Conservation (phyloP, 2,113 vertebrate species). For the Spea multiplicata region DNA sequence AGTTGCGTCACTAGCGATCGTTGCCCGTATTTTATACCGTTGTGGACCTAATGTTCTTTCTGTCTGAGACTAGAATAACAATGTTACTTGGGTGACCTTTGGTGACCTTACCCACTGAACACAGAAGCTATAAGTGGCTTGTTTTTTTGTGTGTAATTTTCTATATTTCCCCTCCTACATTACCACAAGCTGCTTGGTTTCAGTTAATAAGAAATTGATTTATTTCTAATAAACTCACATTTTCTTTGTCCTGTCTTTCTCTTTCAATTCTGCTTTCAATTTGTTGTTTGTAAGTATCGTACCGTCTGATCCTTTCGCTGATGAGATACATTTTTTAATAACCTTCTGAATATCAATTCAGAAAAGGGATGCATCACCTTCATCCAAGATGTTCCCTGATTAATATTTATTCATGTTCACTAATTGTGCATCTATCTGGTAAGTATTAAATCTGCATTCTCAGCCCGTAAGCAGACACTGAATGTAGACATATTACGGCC, state of each 20-base stretch:
- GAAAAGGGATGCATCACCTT: neutral
- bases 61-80: neutral
- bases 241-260: conserved; percentile 32
- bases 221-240: conserved; percentile 43
- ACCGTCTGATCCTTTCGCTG: conserved; percentile 10
- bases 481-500: neutral
- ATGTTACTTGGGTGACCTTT: conserved; percentile 13
- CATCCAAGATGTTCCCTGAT: conserved; percentile 13
- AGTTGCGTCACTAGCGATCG: neutral
- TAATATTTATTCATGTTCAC: conserved; percentile 24
- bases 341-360: conserved; percentile 12
- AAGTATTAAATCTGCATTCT: conserved; percentile 19
- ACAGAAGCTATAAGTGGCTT: neutral
- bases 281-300: conserved; percentile 20
- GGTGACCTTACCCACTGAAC: conserved; percentile 24
- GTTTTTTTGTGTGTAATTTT: conserved; percentile 15
- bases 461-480: neutral
- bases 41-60: neutral
- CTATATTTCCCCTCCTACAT: conserved; percentile 28
- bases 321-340: conserved; percentile 26
- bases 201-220: conserved; percentile 47
- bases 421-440: conserved; percentile 38
- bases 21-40: neutral
- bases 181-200: conserved; percentile 26
- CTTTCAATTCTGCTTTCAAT: conserved; percentile 41